Evolutionary conservation across 1,140 invertebrate genomes (phyloP).

Genomic region (Hyles euphorbiae): DNA sequence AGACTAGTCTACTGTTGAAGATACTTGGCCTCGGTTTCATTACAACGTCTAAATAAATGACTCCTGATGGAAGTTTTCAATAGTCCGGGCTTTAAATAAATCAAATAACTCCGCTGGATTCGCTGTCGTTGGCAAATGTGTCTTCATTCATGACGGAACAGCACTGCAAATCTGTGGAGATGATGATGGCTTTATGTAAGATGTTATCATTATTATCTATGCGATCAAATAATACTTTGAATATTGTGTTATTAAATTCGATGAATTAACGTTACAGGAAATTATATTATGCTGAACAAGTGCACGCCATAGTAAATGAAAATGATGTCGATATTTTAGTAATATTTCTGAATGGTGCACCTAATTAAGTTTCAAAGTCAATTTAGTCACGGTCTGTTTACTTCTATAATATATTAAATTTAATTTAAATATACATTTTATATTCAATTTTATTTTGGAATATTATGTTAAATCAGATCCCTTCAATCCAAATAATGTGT

Average conservation of each 20-base stretch:
- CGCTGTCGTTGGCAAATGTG: constrained; percentile 67
- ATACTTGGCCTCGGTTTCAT: constrained; percentile 24
- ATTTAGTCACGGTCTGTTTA: too few relatives aligned
- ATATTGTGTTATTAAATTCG: not conserved
- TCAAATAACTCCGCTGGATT: constrained; percentile 61
- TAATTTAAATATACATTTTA: too few relatives aligned
- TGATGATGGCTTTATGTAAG: constrained; percentile 2
- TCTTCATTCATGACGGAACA: constrained; percentile 64
- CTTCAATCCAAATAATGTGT: too few relatives aligned
- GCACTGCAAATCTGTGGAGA: constrained; percentile 28
- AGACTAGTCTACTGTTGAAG: constrained; percentile 12
- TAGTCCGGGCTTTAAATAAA: constrained; percentile 58
- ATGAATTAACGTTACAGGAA: too few relatives aligned
- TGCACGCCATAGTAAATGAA: too few relatives aligned
- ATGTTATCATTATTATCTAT: not conserved
- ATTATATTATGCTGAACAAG: too few relatives aligned
- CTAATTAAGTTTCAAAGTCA: too few relatives aligned
- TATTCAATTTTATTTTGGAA: too few relatives aligned
- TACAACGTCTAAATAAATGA: constrained; percentile 37
- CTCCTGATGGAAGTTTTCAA: constrained; percentile 53
- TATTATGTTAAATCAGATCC: too few relatives aligned
- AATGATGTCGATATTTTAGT: too few relatives aligned
- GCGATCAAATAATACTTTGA: not conserved
- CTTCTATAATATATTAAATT: too few relatives aligned
- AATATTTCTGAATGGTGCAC: too few relatives aligned